These are phyloP conservation scores for Epirrhoe alternata DNA, from an alignment of 2,888 invertebrate genomes.

Conservation along the genomic window DNA sequence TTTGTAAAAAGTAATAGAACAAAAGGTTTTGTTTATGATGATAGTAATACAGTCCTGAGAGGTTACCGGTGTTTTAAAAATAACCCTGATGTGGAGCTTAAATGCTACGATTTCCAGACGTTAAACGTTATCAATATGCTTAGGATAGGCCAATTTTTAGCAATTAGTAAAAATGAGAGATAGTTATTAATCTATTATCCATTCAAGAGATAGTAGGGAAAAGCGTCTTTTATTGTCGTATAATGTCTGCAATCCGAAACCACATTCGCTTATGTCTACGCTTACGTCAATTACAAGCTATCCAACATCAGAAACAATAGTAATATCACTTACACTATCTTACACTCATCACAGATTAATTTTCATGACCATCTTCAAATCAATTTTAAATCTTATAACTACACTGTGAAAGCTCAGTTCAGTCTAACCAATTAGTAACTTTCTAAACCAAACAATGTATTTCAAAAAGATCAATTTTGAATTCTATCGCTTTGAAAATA, in stretches of 20 bases:
- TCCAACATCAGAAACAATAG: slow-evolving; percentile 9
- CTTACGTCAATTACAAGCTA: slow-evolving; percentile 31
- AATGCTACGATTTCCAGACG: too few relatives aligned
- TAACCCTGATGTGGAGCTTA: too few relatives aligned
- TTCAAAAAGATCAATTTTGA: neutral
- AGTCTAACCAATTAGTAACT: neutral
- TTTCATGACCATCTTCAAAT: neutral
- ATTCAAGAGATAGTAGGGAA: too few relatives aligned
- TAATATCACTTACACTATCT: neutral
- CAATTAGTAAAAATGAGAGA: too few relatives aligned
- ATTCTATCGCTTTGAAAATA: neutral
- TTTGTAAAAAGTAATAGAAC: too few relatives aligned
- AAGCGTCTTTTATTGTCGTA: too few relatives aligned
- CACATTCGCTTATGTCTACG: slow-evolving; percentile 14
- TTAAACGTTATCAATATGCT: too few relatives aligned
- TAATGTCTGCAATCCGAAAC: slow-evolving; percentile 18
- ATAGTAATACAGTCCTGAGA: too few relatives aligned
- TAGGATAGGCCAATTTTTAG: too few relatives aligned
- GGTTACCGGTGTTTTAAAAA: too few relatives aligned
- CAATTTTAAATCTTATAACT: neutral
- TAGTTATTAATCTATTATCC: too few relatives aligned
- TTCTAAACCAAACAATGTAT: neutral
- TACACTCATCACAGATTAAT: neutral
- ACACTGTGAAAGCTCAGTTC: neutral
- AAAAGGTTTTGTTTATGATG: too few relatives aligned